Percentiles rank a stretch among this genome's conserved stretches.
These are phyloP conservation scores for Halcyon smyrnensis DNA, from an alignment of 2,797 vertebrate genomes.

Conservation along the genomic window DNA sequence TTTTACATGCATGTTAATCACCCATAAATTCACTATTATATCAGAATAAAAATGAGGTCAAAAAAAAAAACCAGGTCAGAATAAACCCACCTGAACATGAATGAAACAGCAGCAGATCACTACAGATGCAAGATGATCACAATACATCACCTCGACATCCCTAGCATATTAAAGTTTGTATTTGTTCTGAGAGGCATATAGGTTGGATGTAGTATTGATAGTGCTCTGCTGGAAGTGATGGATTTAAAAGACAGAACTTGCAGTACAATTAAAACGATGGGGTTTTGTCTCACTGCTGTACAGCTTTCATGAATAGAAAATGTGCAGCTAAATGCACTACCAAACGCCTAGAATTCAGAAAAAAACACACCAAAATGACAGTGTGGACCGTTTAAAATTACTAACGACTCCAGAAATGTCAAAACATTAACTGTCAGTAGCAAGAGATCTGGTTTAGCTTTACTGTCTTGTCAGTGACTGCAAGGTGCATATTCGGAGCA, in stretches of 20 bases:
- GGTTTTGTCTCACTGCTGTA: neutral
- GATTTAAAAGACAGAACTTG: neutral
- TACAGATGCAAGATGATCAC: neutral
- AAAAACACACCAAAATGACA: neutral
- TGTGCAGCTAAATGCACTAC: accelerated
- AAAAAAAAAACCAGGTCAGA: neutral
- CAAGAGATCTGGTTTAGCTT: neutral
- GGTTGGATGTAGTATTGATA: neutral
- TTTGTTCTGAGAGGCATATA: neutral
- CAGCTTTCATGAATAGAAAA: neutral
- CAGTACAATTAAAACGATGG: neutral
- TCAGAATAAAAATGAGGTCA: neutral
- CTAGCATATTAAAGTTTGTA: neutral
- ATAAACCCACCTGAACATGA: neutral
- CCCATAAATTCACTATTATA: neutral
- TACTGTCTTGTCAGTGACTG: neutral
- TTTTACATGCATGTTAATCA: neutral
- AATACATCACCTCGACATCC: neutral
- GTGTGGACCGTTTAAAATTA: neutral
- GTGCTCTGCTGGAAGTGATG: neutral
- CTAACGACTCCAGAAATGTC: neutral
- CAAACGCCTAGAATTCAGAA: neutral
- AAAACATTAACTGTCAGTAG: neutral
- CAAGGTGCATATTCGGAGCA: accelerated
- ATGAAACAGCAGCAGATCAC: neutral